Base-by-base conservation (phyloP, 2,888 invertebrate genomes). In the Eumacrocentrus americanus region DNA sequence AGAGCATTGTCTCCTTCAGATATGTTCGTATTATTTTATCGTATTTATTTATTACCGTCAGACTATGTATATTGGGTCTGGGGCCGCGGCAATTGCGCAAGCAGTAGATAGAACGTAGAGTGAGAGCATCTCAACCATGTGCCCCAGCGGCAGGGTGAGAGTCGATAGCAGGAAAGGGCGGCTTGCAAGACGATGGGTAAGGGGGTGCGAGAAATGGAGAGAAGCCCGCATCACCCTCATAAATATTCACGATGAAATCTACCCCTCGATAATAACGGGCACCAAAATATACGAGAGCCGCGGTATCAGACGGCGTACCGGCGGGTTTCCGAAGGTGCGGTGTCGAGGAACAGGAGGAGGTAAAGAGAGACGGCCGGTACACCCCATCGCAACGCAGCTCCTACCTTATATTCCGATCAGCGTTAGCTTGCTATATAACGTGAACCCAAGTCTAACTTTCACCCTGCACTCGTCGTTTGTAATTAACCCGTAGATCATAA, bases 221-320 rank as follows among this genome's bases (percentile, higher is more conserved):
- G 70, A 69, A 29, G 67, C 57, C 70, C 68, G 47, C 25, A 65
- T n/a, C n/a, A 29, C 66, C 68, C 72, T 79, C 76, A 80, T 80
- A 76, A 77, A 79, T 80, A 80, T 80, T 80, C 78, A 79, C 74
- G 76, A 78, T 78, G 76, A 78, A 79, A 80, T 79, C 77, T 77
- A 79, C 73, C 76, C 77, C 73, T 78, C 78, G 77, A 80, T 80
- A 80, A 79, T 79, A 80, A 78, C 76, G 72, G 76, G 66, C 68
- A 71, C 74, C 70, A 69, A 77, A 77, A 74, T 75, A 74, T 75
- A 72, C 72, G 73, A 70, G 66, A 64, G 61, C 62, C 67, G 58
- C 67, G 67, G 61, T 73, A 71, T 75, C 72, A 68, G 72, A 73
- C 72, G 66, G 66, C 58, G 63, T 40, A 47, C 53, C 44, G 55